Base-by-base conservation (phyloP, 1,140 invertebrate species). In the Temnothorax longispinosus region DNA sequence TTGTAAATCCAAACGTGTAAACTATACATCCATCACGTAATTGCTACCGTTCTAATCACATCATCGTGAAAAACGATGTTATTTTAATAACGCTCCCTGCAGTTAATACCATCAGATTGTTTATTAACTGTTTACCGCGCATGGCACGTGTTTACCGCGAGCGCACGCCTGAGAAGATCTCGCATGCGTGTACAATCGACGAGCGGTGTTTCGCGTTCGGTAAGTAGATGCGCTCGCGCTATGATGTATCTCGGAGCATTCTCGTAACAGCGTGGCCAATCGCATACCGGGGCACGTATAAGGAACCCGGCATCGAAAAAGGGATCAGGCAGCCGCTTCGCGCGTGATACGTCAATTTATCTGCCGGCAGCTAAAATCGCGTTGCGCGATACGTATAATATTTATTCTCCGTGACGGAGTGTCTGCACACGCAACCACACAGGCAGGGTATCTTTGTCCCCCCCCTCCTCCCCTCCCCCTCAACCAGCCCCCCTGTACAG, bases 211-310 rank as follows among this genome's bases (percentile, higher is more conserved):
- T 74, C 52, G 32, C 18, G 5, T 56, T 38, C 18, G 38, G 38
- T 27, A 27, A 27, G 21, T 32, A 32, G 67, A 32, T 41, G 41
- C 47, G 27, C 27, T 35, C 41, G 8, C 52, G 52, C 8, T 60
- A 60, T 58, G 72, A 58, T 58, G 52, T n/a, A 76, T 76, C n/a
- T 76, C 52, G n/a, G 52, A 60, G 74, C 35, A 35, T 76, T 76
- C 74, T 76, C 74, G 74, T 76, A 76, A 76, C 54, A 76, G 35
- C 74, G 54, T 76, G 21, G 74, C 74, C 52, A 76, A 76, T 76
- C 74, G 74, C 54, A 60, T 76, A 76, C n/a, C 74, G 74, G 38
- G 74, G 74, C 74, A 58, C 74, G 54, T 76, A 60, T 60, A 76
- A 76, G 35, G 74, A 76, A 76, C 50, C 32, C 50, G 71, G 50